Conservation (phyloP, 2,797 vertebrate species). For the Rhabdomys pumilio region DNA sequence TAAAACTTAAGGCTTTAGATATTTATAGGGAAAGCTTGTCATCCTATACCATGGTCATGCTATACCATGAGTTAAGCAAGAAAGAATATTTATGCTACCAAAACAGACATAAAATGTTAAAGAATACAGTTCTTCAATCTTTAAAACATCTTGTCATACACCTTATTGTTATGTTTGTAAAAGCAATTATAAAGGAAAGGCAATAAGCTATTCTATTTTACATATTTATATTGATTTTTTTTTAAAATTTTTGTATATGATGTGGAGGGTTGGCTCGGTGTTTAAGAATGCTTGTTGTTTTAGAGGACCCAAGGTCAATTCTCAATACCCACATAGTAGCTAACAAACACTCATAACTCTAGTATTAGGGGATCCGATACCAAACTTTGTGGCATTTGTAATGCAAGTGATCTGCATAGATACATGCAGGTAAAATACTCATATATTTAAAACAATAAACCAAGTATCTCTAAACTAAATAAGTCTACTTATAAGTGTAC, state of each 20-base stretch:
- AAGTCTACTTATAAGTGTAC: too few relatives aligned
- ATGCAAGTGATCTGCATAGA: too few relatives aligned
- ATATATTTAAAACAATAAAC: neutral
- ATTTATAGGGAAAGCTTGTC: neutral
- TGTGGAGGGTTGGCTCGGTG: neutral
- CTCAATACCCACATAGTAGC: neutral
- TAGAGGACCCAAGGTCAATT: neutral
- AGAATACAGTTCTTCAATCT: neutral
- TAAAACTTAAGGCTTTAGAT: neutral
- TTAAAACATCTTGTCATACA: neutral
- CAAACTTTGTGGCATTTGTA: too few relatives aligned
- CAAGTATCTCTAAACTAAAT: neutral
- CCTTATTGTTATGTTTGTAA: slow-evolving; percentile 37
- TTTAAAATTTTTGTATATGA: neutral
- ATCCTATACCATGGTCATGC: too few relatives aligned
- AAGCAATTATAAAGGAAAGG: neutral
- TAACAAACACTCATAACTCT: too few relatives aligned
- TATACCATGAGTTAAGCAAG: slow-evolving; percentile 14
- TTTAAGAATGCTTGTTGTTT: neutral
- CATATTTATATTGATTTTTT: neutral
- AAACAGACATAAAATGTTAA: neutral
- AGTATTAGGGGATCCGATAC: neutral
- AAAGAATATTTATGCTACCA: neutral
- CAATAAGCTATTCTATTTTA: neutral
- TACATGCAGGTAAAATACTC: neutral